Base-by-base conservation (phyloP, 2,797 vertebrate genomes). In the Acipenser transmontanus region DNA sequence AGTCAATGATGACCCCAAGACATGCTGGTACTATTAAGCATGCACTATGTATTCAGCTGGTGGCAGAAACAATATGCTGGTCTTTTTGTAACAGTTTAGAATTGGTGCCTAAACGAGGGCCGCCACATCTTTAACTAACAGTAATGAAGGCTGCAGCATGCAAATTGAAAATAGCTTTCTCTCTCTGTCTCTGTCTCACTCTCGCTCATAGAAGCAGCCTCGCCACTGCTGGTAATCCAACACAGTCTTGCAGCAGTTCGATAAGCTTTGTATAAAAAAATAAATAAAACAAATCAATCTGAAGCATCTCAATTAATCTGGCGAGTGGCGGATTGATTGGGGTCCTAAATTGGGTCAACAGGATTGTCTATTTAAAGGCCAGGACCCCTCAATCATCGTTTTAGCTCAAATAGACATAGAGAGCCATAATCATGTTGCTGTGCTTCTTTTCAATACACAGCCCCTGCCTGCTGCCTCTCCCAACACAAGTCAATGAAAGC, bases 291-390 rank as follows among this genome's bases (percentile, higher is more conserved):
- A 77, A 78, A 93, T 92, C 87, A 79, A 91, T 88, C 79, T 73
- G 76, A 80, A 80, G 86, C 82, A 80, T 90, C 89, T 92, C 91
- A 91, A 87, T 91, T 87, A 89, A 90, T 89, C 88, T 90, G 83
- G 78, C 73, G 50, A 72, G 85, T 84, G 80, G 77, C 76, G 85
- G 87, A 91, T 86, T 88, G 89, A 91, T 91, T 77, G 82, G 76
- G 72, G 80, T 80, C 88, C 89, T 89, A 89, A 91, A 90, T 89
- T 89, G 89, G 91, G 91, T 90, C 89, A 85, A 86, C 81, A 85
- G 85, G 88, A 82, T 81, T 88, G 84, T 90, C 90, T 88, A 85
- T 91, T 89, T 86, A 85, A 85, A 88, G 88, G 91, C 81, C 83
- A 88, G 78, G 89, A 87, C 87, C 90, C 87, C 81, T 91, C 90